phyloP scores from a whole-genome alignment of 1,140 invertebrate species.

The Macrotrachela quadricornifera region DNA sequence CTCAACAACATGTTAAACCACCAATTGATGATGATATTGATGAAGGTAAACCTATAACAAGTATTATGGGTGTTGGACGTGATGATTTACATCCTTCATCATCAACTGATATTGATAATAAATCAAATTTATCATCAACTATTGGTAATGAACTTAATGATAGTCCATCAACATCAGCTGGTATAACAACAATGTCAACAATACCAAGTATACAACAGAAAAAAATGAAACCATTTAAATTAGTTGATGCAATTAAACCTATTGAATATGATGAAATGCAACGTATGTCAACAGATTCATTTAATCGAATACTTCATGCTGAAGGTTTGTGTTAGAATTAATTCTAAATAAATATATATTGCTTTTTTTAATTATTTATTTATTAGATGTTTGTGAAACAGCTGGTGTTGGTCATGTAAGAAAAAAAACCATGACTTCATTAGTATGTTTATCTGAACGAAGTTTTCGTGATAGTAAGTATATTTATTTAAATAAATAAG shows the following conservation, averaged over 20 bases:
- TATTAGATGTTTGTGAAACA: neutral
- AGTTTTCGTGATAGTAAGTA: neutral
- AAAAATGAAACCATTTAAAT: slow-evolving; percentile 14
- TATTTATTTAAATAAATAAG: no score
- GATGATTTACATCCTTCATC: neutral
- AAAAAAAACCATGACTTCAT: slow-evolving; percentile 3
- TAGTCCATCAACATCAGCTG: no score
- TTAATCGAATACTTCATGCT: slow-evolving; percentile 52
- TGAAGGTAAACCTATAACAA: neutral
- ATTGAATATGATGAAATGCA: slow-evolving; percentile 13
- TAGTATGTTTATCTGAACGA: neutral
- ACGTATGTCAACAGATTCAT: slow-evolving; percentile 44
- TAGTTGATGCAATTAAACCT: slow-evolving; percentile 17
- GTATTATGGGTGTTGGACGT: neutral
- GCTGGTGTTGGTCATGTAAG: neutral
- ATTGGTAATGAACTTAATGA: no score
- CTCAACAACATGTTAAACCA: neutral
- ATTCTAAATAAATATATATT: neutral
- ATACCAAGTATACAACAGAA: slow-evolving; percentile 1
- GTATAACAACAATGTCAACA: no score
- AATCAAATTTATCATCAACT: no score
- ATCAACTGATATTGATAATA: neutral
- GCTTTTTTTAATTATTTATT: neutral
- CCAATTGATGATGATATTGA: no score
- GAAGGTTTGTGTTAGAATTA: slow-evolving; percentile 39